These are phyloP conservation scores for Corythucha ciliata DNA, from an alignment of 2,888 invertebrate genomes.

Conservation along the genomic window DNA sequence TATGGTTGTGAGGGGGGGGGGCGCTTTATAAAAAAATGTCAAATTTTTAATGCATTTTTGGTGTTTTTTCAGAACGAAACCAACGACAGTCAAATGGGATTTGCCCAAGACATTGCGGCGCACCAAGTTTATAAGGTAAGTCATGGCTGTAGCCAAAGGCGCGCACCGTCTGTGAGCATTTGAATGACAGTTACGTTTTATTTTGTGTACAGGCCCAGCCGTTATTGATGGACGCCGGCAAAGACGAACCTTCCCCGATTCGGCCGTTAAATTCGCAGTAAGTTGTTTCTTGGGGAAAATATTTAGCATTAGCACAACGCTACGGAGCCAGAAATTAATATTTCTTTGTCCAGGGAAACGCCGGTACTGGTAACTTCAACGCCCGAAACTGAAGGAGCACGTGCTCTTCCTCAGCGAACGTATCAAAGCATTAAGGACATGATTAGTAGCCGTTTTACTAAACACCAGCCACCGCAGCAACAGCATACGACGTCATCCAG, in stretches of 20 bases:
- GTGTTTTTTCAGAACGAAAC: background rate
- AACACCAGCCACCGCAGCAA: constrained; percentile 35
- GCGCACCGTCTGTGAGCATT: background rate
- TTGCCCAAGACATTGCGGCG: constrained; percentile 29
- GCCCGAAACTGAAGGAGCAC: constrained; percentile 49
- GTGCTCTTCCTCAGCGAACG: constrained; percentile 45
- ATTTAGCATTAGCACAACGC: too few relatives aligned
- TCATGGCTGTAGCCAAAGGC: too few relatives aligned
- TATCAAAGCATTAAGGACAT: constrained; percentile 75
- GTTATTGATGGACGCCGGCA: constrained; percentile 33
- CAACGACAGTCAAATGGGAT: background rate
- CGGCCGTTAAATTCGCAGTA: constrained; percentile 24
- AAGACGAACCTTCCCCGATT: constrained; percentile 35
- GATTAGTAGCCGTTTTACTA: constrained; percentile 64
- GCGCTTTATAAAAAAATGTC: background rate
- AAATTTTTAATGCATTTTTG: background rate
- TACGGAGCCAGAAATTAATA: too few relatives aligned
- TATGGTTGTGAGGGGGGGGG: too few relatives aligned
- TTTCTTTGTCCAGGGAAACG: too few relatives aligned
- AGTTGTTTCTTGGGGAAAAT: too few relatives aligned
- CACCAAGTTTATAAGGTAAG: constrained; percentile 34
- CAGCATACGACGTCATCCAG: constrained; percentile 28
- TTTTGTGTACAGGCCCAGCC: constrained; percentile 33
- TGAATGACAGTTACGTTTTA: constrained; percentile 4
- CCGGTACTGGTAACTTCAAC: constrained; percentile 53